These are phyloP conservation scores for Eidolon helvum DNA, from an alignment of 2,113 vertebrate species.

Conservation along the genomic window DNA sequence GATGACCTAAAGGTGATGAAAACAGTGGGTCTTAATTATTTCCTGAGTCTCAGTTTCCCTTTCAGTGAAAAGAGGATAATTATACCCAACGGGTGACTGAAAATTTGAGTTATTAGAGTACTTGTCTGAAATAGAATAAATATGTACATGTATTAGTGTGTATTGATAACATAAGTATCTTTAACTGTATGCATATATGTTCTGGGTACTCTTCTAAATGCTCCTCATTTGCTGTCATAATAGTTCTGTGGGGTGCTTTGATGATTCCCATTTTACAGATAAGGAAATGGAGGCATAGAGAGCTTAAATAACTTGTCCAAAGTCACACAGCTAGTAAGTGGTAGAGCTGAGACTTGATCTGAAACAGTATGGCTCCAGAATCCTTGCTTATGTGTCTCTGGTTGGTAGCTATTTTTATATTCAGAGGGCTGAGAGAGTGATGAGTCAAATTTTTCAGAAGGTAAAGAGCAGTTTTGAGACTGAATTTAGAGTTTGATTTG, in stretches of 20 bases:
- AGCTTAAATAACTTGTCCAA: not conserved
- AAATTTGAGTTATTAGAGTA: not conserved
- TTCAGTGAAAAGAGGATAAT: not conserved
- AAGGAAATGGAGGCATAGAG: not conserved
- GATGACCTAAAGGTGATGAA: not conserved
- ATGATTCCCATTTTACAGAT: not conserved
- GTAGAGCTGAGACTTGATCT: not conserved
- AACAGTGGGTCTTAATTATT: not conserved
- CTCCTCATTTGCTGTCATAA: not conserved
- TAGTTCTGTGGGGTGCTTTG: not conserved
- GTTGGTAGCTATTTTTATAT: not conserved
- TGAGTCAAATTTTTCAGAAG: not conserved
- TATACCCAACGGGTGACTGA: not conserved
- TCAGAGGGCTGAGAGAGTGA: not conserved
- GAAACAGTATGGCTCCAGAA: not conserved
- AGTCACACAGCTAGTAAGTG: not conserved
- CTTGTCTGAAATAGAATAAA: not conserved
- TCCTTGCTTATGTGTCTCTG: not conserved
- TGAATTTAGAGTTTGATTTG: not conserved
- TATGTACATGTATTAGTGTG: not conserved
- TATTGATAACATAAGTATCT: not conserved
- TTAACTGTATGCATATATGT: not conserved
- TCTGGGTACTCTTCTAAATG: not conserved
- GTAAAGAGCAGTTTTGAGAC: not conserved
- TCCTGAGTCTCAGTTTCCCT: slow-evolving; percentile 7